Percentiles rank a stretch among this genome's conserved stretches.
These are phyloP conservation scores for Elymnias hypermnestra DNA, from an alignment of 1,140 invertebrate genomes.

Conservation along the genomic window DNA sequence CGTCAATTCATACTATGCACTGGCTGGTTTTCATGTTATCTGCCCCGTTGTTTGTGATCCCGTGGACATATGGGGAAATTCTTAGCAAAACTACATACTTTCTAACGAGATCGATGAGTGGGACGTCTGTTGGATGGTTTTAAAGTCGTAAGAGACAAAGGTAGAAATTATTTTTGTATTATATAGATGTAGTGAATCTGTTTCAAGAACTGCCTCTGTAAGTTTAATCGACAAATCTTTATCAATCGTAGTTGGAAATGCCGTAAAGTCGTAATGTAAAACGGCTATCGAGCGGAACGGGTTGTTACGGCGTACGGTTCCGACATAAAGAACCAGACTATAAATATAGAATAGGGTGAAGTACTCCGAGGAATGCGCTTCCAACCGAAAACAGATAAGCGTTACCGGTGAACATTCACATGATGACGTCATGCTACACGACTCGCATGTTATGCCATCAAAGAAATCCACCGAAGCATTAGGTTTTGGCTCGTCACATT, in stretches of 20 bases:
- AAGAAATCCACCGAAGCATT: not conserved
- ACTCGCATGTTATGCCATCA: not conserved
- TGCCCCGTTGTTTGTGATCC: no score
- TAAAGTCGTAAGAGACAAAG: no score
- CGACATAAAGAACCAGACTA: slow-evolving; percentile 26
- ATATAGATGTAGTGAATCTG: no score
- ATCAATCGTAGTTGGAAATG: not conserved
- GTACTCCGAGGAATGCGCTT: slow-evolving; percentile 38
- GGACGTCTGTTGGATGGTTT: no score
- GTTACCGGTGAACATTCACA: slow-evolving; percentile 18
- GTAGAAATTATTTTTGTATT: no score
- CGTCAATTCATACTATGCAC: no score
- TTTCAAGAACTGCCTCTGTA: not conserved
- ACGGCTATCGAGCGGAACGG: slow-evolving; percentile 11
- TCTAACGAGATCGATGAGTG: no score
- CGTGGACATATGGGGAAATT: no score
- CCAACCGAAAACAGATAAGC: slow-evolving; percentile 46
- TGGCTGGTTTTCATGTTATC: no score
- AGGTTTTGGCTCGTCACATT: not conserved
- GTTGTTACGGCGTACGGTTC: slow-evolving; percentile 22
- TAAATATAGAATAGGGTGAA: slow-evolving; percentile 38
- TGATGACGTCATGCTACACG: slow-evolving; percentile 32
- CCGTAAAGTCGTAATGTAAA: slow-evolving; percentile 1
- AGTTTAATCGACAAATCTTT: not conserved
- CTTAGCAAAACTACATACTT: no score